Conservation (phyloP, 2,113 vertebrate genomes). For the Nothoprocta perdicaria region DNA sequence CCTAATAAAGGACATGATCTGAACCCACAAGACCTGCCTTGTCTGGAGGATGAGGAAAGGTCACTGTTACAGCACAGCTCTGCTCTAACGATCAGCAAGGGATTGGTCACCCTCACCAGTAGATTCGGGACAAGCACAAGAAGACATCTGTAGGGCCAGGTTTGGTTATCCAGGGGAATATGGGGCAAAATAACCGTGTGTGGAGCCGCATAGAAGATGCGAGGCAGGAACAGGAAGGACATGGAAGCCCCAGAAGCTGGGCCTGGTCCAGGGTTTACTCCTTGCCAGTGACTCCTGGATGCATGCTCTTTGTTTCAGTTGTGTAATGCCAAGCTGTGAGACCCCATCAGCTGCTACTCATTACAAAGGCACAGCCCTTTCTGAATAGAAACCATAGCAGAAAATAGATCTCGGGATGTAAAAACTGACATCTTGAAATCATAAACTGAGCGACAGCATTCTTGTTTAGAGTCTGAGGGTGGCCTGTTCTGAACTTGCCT, state of each 20-base stretch:
- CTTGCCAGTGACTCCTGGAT: background rate
- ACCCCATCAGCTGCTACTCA: conserved; percentile 67
- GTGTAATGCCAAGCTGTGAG: conserved; percentile 37
- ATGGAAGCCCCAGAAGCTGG: background rate
- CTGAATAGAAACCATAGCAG: conserved; percentile 59
- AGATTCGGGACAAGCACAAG: background rate
- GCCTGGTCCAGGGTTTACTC: background rate
- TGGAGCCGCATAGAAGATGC: background rate
- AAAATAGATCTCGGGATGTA: conserved; percentile 69
- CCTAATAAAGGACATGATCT: background rate
- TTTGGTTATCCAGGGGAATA: background rate
- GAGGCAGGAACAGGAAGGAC: accelerated
- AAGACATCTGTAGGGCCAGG: background rate
- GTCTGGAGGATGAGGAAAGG: background rate
- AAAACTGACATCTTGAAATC: conserved; percentile 72
- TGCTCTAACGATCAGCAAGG: background rate
- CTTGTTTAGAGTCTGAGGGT: conserved; percentile 70
- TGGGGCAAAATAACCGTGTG: background rate
- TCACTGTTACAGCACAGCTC: background rate
- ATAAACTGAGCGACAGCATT: conserved; percentile 62
- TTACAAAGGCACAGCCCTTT: conserved; percentile 63
- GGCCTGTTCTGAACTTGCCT: conserved; percentile 60
- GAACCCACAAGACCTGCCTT: background rate
- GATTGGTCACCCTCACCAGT: background rate
- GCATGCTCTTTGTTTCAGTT: conserved; percentile 3